Conservation (phyloP, 1,140 invertebrate genomes). For the Pseudoatta argentina region DNA sequence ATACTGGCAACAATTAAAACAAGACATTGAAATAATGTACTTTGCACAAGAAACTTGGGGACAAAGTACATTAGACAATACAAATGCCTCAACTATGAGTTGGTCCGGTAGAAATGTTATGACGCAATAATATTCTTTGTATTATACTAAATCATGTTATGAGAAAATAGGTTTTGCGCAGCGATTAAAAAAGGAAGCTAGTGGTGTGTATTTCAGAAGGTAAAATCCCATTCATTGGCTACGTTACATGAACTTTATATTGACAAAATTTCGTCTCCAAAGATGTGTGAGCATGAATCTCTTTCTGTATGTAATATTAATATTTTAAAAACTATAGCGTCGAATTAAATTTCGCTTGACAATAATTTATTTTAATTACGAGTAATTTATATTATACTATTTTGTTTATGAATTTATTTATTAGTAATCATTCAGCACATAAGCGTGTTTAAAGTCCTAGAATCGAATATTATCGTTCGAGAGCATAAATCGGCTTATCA, state of each 20-base stretch:
- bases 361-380: background rate
- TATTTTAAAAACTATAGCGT: background rate
- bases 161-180: background rate
- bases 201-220: background rate
- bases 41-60: background rate
- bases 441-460: background rate
- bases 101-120: background rate
- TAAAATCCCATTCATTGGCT: background rate
- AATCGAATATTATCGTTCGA: background rate
- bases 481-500: too few relatives aligned
- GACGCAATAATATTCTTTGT: background rate
- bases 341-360: background rate
- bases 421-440: background rate
- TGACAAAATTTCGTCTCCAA: background rate
- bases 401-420: background rate
- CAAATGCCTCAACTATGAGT: background rate
- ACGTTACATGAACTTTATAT: background rate
- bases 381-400: background rate
- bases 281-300: background rate
- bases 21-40: too few relatives aligned
- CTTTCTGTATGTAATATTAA: background rate
- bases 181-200: background rate
- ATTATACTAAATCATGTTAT: background rate
- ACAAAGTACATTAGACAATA: slow-evolving; percentile 10
- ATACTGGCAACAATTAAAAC: background rate